Percentiles rank a stretch among this genome's conserved stretches.
Conservation (phyloP, 1,140 invertebrate species). For the Aplysia californica region DNA sequence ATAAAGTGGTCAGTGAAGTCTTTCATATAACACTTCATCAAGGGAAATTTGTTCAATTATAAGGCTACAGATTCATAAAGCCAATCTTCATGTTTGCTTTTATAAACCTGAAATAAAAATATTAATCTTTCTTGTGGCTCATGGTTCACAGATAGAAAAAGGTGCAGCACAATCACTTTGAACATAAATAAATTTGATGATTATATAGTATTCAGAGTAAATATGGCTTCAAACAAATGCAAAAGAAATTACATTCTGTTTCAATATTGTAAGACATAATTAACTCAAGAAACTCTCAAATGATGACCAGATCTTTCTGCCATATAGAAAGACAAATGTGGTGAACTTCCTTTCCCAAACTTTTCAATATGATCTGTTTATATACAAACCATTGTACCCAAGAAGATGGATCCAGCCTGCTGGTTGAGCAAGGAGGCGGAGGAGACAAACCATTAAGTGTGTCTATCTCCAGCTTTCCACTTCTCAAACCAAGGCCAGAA, state of each 20-base stretch:
- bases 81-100: too few species aligned
- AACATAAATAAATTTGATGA: too few species aligned
- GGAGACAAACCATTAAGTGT: slow-evolving; percentile 27
- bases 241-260: neutral
- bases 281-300: neutral
- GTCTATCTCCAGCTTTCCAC: slow-evolving; percentile 30
- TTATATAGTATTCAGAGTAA: too few species aligned
- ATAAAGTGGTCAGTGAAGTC: too few species aligned
- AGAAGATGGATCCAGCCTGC: slow-evolving; percentile 23
- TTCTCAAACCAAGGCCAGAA: slow-evolving; percentile 29
- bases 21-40: too few species aligned
- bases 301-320: neutral
- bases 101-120: too few species aligned
- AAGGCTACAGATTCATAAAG: too few species aligned
- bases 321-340: too few species aligned
- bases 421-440: slow-evolving; percentile 25
- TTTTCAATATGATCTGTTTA: neutral
- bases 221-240: too few species aligned
- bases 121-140: too few species aligned
- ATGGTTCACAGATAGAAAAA: too few species aligned
- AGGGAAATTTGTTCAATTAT: too few species aligned
- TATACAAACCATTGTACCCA: slow-evolving; percentile 46
- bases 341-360: neutral
- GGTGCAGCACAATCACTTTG: neutral
- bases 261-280: neutral